Evolutionary conservation across 1,140 invertebrate species (phyloP).

Genomic region (Kradibia gibbosae): DNA sequence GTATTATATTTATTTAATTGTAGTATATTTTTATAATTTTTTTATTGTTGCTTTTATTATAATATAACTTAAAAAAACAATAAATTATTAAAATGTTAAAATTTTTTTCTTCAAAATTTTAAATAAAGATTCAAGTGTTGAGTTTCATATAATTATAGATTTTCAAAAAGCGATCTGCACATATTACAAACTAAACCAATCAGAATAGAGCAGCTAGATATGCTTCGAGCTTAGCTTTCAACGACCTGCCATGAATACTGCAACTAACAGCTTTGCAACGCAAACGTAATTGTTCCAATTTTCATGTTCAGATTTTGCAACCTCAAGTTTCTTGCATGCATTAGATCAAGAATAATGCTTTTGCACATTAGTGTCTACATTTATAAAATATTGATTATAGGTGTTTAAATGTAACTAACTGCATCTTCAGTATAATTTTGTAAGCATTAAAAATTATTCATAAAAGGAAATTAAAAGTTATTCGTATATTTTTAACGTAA

Average conservation of each 20-base stretch:
- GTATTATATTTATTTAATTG: no score
- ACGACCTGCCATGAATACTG: not conserved
- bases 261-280: not conserved
- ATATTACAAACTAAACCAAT: not conserved
- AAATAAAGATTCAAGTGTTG: not conserved
- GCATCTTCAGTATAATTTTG: not conserved
- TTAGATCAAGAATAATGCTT: not conserved
- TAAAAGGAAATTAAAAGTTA: no score
- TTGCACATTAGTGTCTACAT: not conserved
- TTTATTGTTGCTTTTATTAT: no score
- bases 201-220: not conserved
- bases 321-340: not conserved
- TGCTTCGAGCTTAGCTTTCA: not conserved
- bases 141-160: not conserved
- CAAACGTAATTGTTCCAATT: not conserved
- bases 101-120: not conserved
- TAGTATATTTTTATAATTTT: no score
- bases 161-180: not conserved
- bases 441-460: no score
- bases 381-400: not conserved
- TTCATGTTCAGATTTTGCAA: not conserved
- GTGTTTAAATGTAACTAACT: not conserved
- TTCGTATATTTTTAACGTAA: no score
- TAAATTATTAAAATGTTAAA: not conserved
- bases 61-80: not conserved